Percentiles rank a stretch among this genome's conserved stretches.
These are phyloP conservation scores for Drosophila trichaetosa DNA, from an alignment of 2,888 invertebrate species.

Conservation along the genomic window DNA sequence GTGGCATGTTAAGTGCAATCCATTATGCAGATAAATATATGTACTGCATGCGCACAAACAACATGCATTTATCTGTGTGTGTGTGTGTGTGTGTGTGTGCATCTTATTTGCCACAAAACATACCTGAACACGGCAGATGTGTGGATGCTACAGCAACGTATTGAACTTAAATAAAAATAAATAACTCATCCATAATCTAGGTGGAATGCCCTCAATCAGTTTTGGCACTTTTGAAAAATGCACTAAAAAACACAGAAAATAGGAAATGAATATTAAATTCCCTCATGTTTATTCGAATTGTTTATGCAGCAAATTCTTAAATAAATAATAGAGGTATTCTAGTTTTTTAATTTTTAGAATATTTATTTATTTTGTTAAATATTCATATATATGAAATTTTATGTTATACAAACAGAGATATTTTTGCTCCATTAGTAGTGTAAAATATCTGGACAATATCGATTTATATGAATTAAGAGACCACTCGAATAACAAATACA, in stretches of 20 bases:
- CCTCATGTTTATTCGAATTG: neutral
- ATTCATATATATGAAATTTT: neutral
- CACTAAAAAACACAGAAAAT: neutral
- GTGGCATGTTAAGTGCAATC: slow-evolving; percentile 80
- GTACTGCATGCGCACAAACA: slow-evolving; percentile 20
- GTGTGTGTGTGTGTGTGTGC: slow-evolving; percentile 12
- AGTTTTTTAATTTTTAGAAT: neutral
- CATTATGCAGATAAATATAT: slow-evolving; percentile 73
- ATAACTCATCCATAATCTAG: slow-evolving; percentile 21
- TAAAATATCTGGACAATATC: neutral
- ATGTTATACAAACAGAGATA: neutral
- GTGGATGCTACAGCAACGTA: slow-evolving; percentile 1
- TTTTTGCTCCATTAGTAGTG: neutral
- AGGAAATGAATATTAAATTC: neutral
- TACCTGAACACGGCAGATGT: slow-evolving; percentile 4
- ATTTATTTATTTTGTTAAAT: neutral
- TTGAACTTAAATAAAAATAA: slow-evolving; percentile 7
- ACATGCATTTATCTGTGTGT: neutral
- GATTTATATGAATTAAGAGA: neutral
- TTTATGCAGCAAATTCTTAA: neutral
- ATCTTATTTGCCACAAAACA: slow-evolving; percentile 26
- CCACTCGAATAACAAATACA: neutral
- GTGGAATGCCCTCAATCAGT: slow-evolving; percentile 45
- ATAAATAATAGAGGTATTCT: neutral
- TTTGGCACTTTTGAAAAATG: slow-evolving; percentile 20